phyloP scores from a whole-genome alignment of 2,888 invertebrate species.

The Neocrepidodera transversa region DNA sequence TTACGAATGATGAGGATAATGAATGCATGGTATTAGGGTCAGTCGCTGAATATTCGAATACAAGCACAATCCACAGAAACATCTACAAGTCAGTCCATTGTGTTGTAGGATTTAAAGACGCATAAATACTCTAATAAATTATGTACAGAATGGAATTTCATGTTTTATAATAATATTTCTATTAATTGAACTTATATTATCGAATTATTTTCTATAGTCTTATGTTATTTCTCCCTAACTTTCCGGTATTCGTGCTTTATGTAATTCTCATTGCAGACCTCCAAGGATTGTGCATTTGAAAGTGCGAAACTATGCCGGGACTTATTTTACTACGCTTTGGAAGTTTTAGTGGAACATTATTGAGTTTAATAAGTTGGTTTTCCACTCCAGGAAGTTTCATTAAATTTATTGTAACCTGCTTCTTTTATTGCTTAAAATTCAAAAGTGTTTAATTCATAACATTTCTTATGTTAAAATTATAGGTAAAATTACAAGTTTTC shows the following conservation, averaged over 20 bases:
- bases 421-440: not conserved
- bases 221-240: slow-evolving; percentile 9
- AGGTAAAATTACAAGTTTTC: no score
- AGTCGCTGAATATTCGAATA: no score
- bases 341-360: slow-evolving; percentile 28
- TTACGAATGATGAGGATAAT: no score
- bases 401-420: slow-evolving; percentile 13
- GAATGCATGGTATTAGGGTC: no score
- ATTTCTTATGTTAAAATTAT: no score
- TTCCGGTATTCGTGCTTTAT: slow-evolving; percentile 14
- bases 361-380: slow-evolving; percentile 25
- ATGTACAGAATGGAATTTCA: no score
- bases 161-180: no score
- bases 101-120: no score
- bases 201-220: not conserved
- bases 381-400: slow-evolving; percentile 4
- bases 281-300: slow-evolving; percentile 16
- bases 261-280: slow-evolving; percentile 22
- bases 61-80: no score
- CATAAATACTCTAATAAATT: no score
- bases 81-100: no score
- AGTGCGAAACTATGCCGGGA: slow-evolving; percentile 24
- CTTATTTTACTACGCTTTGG: slow-evolving; percentile 15
- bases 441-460: no score
- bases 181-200: slow-evolving; percentile 8